Evolutionary conservation across 2,113 vertebrate genomes (phyloP).

Genomic region (Sebastes schlegelii): DNA sequence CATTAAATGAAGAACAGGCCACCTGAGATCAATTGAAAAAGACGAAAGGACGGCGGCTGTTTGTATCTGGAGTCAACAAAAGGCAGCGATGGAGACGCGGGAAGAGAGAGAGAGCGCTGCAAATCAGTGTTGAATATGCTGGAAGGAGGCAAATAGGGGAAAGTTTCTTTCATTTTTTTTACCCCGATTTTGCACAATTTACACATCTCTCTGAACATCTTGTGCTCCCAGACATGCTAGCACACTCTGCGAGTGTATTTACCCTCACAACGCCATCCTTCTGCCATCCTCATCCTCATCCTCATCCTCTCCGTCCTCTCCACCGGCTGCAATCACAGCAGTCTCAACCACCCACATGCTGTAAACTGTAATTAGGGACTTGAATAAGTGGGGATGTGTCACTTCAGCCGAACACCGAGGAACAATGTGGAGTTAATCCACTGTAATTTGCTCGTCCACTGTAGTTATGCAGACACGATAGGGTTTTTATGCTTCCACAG

Average conservation of each 20-base stretch:
- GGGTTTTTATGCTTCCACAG: constrained; percentile 34
- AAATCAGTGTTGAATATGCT: constrained; percentile 12
- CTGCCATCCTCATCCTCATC: constrained; percentile 43
- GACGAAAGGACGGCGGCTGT: constrained; percentile 40
- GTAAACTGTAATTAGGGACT: constrained; percentile 80
- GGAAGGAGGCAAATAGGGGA: constrained; percentile 9
- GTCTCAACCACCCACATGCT: constrained; percentile 65
- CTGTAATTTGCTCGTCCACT: constrained; percentile 70
- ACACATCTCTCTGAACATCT: constrained; percentile 35
- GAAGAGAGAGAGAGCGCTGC: constrained; percentile 7
- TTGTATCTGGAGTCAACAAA: constrained; percentile 33
- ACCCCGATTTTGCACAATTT: constrained; percentile 8
- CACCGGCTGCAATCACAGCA: constrained; percentile 48
- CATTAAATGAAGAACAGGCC: constrained; percentile 66
- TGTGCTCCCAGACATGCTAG: constrained; percentile 14
- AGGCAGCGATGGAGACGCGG: constrained; percentile 18
- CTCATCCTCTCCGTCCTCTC: constrained; percentile 31
- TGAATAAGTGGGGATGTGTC: constrained; percentile 74
- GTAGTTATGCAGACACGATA: constrained; percentile 28
- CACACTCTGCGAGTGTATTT: constrained; percentile 23
- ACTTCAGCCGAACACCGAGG: constrained; percentile 52
- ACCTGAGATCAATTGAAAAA: constrained; percentile 57
- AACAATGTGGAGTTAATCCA: constrained; percentile 73
- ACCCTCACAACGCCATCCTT: constrained; percentile 25
- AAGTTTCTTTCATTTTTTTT: background rate